Evolutionary conservation across 2,797 vertebrate genomes (phyloP).

Genomic region (Catharus ustulatus): DNA sequence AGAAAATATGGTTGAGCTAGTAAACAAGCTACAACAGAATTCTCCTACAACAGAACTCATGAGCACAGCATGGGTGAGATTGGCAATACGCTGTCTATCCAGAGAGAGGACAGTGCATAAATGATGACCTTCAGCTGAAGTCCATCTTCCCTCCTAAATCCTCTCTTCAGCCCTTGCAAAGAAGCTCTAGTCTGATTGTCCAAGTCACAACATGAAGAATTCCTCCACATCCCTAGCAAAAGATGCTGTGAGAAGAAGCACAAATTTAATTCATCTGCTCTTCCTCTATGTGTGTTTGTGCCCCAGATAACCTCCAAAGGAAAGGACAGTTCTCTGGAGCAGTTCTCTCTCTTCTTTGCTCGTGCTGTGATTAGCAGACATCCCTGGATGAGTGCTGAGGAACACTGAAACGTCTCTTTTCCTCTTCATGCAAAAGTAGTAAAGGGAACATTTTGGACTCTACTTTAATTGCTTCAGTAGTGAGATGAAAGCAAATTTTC

Average conservation of each 20-base stretch:
- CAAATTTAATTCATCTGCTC: neutral
- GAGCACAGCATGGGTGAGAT: neutral
- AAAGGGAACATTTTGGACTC: neutral
- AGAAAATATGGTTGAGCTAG: neutral
- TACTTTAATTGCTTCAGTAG: neutral
- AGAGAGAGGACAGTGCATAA: neutral
- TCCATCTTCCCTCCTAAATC: neutral
- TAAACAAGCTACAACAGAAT: neutral
- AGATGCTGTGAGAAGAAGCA: neutral
- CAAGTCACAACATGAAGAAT: neutral
- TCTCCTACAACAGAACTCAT: neutral
- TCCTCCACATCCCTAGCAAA: neutral
- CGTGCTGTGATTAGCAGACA: neutral
- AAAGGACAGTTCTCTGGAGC: neutral
- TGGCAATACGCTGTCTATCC: neutral
- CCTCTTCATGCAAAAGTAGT: neutral
- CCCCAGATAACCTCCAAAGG: neutral
- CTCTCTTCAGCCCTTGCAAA: neutral
- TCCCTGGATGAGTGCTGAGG: neutral
- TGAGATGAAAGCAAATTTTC: neutral
- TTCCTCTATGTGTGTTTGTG: rapidly evolving
- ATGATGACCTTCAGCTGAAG: neutral
- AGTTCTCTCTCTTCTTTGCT: neutral
- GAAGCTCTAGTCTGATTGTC: neutral
- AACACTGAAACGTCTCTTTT: neutral